Percentiles rank a stretch among this genome's conserved stretches.
Conservation (phyloP, 2,113 vertebrate genomes). For the western clawed frog (Xenopus tropicalis) region DNA sequence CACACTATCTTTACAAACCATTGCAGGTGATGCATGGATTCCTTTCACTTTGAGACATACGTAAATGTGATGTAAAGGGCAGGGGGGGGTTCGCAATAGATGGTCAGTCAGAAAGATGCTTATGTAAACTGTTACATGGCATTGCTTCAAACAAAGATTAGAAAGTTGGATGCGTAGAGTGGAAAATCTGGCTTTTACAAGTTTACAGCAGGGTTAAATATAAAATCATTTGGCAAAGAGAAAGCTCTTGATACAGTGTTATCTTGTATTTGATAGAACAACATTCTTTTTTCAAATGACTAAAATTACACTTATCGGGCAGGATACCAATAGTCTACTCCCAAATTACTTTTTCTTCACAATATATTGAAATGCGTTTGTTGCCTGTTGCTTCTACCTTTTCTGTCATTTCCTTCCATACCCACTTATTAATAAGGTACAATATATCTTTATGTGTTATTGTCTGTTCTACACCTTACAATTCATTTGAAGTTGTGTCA, state of each 20-base stretch:
- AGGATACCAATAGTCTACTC: too few relatives aligned
- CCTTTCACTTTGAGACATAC: too few relatives aligned
- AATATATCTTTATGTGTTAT: too few relatives aligned
- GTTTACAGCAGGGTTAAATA: background rate
- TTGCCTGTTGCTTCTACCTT: too few relatives aligned
- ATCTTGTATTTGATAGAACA: background rate
- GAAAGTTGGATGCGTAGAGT: background rate
- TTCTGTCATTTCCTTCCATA: too few relatives aligned
- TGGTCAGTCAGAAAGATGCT: conserved; percentile 6
- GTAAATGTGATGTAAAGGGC: background rate
- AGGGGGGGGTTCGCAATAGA: background rate
- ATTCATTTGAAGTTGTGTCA: too few relatives aligned
- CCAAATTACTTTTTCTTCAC: too few relatives aligned
- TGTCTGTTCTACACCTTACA: too few relatives aligned
- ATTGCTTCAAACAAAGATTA: conserved; percentile 18
- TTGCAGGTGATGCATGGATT: too few relatives aligned
- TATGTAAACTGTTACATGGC: conserved; percentile 23
- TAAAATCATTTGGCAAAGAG: background rate
- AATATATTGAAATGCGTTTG: conserved; percentile 38
- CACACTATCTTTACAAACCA: too few relatives aligned
- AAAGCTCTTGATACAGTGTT: background rate
- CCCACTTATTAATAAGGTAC: too few relatives aligned
- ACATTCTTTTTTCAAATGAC: background rate
- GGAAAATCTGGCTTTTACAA: conserved; percentile 12
- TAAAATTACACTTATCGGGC: too few relatives aligned